These are phyloP conservation scores for Camponotus floridanus DNA, from an alignment of 1,140 invertebrate species.

Conservation along the genomic window DNA sequence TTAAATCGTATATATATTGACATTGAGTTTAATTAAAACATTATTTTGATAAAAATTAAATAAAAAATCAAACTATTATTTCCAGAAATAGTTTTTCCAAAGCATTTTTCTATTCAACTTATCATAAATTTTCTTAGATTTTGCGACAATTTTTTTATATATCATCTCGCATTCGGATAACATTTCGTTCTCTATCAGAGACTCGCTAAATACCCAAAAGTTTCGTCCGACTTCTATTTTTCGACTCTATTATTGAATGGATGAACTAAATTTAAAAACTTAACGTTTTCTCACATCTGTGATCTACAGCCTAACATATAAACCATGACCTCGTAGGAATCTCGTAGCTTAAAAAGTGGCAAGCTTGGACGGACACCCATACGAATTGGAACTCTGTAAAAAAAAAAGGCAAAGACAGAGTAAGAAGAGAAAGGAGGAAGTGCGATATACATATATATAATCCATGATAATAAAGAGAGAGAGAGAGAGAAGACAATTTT, in stretches of 20 bases:
- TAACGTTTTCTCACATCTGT: conserved; percentile 15
- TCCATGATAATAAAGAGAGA: conserved; percentile 54
- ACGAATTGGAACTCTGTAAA: conserved; percentile 54
- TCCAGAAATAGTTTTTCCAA: not conserved
- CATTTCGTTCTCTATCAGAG: not conserved
- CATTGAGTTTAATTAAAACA: conserved; percentile 18
- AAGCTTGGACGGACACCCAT: conserved; percentile 77
- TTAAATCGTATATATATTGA: not conserved
- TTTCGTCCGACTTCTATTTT: conserved; percentile 69
- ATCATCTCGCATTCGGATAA: not conserved
- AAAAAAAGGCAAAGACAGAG: not conserved
- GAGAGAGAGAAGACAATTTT: not conserved
- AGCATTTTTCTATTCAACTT: not conserved
- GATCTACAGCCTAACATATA: conserved; percentile 58
- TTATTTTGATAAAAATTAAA: conserved; percentile 45
- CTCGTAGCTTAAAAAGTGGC: conserved; percentile 82
- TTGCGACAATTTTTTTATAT: not conserved
- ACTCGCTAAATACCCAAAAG: conserved; percentile 1
- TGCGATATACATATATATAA: conserved; percentile 32
- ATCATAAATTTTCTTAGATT: not conserved
- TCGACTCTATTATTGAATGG: not conserved
- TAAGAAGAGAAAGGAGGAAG: conserved; percentile 30
- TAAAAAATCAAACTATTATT: conserved; percentile 60
- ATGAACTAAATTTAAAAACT: conserved; percentile 4
- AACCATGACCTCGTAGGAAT: conserved; percentile 64